Conservation (phyloP, 2,888 invertebrate species). For the Tetanocera ferruginea region DNA sequence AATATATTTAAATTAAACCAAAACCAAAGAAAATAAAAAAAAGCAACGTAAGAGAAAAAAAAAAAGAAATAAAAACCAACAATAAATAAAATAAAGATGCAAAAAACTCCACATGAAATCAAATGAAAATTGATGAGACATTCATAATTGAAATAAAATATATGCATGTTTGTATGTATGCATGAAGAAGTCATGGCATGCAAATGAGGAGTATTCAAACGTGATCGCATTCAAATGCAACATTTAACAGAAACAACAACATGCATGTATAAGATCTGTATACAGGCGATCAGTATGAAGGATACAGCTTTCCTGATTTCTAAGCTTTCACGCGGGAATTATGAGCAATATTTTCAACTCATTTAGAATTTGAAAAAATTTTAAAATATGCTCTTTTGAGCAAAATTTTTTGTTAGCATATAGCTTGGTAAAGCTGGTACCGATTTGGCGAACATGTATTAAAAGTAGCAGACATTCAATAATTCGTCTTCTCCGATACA, state of each 20-base stretch:
- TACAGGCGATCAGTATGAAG: neutral
- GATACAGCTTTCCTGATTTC: too few relatives aligned
- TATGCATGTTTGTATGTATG: neutral
- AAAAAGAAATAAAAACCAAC: neutral
- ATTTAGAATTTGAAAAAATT: too few relatives aligned
- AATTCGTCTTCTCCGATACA: too few relatives aligned
- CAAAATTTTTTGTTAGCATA: too few relatives aligned
- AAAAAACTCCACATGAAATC: conserved; percentile 1
- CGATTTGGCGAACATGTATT: too few relatives aligned
- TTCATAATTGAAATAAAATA: conserved; percentile 7
- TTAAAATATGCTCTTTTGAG: too few relatives aligned
- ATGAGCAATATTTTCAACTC: too few relatives aligned
- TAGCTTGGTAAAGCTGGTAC: too few relatives aligned
- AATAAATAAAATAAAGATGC: neutral
- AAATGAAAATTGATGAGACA: conserved; percentile 22
- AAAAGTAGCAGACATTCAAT: too few relatives aligned
- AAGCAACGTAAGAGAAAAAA: neutral
- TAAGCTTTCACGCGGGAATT: too few relatives aligned
- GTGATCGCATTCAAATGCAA: conserved; percentile 11
- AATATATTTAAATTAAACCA: neutral
- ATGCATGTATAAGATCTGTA: neutral
- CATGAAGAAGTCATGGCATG: neutral
- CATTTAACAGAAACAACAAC: neutral
- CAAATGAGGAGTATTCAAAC: neutral
- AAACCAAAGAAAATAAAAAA: neutral